Evolutionary conservation across 2,113 vertebrate genomes (phyloP), one percentile per base, ranked within the genome.

Genomic region (Syrrhaptes paradoxus): DNA sequence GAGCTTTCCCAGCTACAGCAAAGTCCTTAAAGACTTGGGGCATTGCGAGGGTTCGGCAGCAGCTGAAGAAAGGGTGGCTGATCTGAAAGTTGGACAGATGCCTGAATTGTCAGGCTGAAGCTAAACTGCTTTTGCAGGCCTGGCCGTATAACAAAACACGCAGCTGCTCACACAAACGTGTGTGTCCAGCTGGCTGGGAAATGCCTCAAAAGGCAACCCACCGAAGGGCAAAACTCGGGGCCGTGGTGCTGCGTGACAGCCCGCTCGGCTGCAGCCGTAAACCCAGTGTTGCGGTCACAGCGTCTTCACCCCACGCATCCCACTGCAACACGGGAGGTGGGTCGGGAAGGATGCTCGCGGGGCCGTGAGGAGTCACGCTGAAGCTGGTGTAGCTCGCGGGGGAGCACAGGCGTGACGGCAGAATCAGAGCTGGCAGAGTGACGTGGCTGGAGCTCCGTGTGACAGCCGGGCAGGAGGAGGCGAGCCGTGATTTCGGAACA

Each of bases 231-330:
- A 34, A 57, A 20, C 57, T 8, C 38, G 57, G 45, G 68, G 58
- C 38, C 17, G 14, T 31, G 19, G 31, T 38, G 66, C 38, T 36
- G n/a, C 2, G 1, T 36, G 76, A 48, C n/a, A 68, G 61, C n/a
- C n/a, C 36, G 68, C 61, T 54, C 1, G 2, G 12, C 10, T 45
- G 22, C 14, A 59, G 38, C 55, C 4, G 2, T 43, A 15, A 68
- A 34, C 36, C 0, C 4, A 57, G 21, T 41, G 34, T 58, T 68
- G 29, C 32, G 36, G 59, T 34, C 18, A 31, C 63, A 0, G 0
- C 4, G 2, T 20, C 34, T 20, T 32, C 32, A 12, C 36, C 41
- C 71, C 36, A 8, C 4, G 6, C 38, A n/a, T 58, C 49, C 72
- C 22, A 17, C 72, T 45, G 55, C 34, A 74, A 24, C 49, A 31